Evolutionary conservation across 2,113 vertebrate genomes (phyloP), one percentile per base, ranked within the genome.

Genomic region (Amblyornis subalaris): DNA sequence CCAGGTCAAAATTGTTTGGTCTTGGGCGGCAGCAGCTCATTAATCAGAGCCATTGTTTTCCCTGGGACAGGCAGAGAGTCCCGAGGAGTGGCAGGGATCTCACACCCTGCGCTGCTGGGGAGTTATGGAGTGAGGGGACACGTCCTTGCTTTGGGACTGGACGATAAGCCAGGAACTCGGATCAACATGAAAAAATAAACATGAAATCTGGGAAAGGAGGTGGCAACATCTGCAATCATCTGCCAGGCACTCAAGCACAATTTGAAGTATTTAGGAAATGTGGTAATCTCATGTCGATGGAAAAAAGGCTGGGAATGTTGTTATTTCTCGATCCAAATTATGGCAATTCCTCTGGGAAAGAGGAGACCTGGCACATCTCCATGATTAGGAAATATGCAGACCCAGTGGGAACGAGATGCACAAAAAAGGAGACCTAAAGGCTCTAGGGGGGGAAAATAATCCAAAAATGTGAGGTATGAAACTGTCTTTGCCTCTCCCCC

Each of bases 341-440:
- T 36, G 82, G 75, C 79, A 95, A 95, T 95, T 97, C 96, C 95
- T 93, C 90, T 96, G 96, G 96, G 96, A 97, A 97, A 96, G 92
- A 88, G 88, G 24, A 69, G 88, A 90, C 65, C 82, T 95, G 95
- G 96, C 94, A 81, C 55, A 17, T 38, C 25, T 94, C 94, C 94
- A 94, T 18, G 65, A 36, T 86, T 85, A 78, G 76, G 67, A 97
- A 94, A 93, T 91, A 94, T 84, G 90, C 79, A 94, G 61, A 80
- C 64, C 90, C 67, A 67, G 75, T 95, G 95, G 95, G 95, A 96
- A 88, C 9, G 5, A 79, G 58, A 53, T 40, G 60, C 50, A 65
- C 67, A 74, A 42, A 75, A 80, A 77, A 74, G 48, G 86, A 91
- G 65, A 73, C 76, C 92, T 85, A 15, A 90, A 70, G 55, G 70